These are phyloP conservation scores for Macaca fascicularis DNA, from an alignment of 2,113 vertebrate genomes.

Conservation along the genomic window DNA sequence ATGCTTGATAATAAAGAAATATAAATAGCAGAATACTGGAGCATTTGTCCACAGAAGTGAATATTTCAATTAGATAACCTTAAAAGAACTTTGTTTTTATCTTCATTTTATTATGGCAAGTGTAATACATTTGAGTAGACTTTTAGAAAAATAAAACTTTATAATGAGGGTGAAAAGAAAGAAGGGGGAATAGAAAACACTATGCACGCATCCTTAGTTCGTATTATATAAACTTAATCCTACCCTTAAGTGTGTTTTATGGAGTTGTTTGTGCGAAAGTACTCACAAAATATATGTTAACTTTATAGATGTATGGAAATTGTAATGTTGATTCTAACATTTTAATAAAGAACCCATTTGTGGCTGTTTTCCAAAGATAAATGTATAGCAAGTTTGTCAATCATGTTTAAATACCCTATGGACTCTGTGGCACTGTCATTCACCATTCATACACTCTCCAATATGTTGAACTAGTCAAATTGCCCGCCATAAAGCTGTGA, in stretches of 20 bases:
- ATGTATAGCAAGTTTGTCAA: neutral
- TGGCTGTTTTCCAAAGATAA: neutral
- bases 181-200: neutral
- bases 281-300: neutral
- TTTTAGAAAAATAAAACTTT: slow-evolving; percentile 17
- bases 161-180: neutral
- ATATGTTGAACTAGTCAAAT: neutral
- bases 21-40: slow-evolving; percentile 15
- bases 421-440: too few species aligned
- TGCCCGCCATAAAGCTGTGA: neutral
- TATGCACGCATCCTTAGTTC: neutral
- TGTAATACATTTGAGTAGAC: slow-evolving; percentile 1
- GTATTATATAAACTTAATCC: neutral
- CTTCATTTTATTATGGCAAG: neutral
- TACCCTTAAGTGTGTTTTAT: neutral
- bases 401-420: neutral
- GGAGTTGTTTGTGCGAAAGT: neutral
- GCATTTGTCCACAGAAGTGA: neutral
- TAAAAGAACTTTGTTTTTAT: neutral
- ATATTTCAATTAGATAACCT: slow-evolving; percentile 1
- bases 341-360: neutral
- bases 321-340: neutral
- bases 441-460: neutral
- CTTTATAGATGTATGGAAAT: neutral
- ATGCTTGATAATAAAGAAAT: slow-evolving; percentile 24